Percentiles rank a stretch among this genome's conserved stretches.
phyloP scores from a whole-genome alignment of 1,140 invertebrate genomes.

The Lepidotrigona ventralis region DNA sequence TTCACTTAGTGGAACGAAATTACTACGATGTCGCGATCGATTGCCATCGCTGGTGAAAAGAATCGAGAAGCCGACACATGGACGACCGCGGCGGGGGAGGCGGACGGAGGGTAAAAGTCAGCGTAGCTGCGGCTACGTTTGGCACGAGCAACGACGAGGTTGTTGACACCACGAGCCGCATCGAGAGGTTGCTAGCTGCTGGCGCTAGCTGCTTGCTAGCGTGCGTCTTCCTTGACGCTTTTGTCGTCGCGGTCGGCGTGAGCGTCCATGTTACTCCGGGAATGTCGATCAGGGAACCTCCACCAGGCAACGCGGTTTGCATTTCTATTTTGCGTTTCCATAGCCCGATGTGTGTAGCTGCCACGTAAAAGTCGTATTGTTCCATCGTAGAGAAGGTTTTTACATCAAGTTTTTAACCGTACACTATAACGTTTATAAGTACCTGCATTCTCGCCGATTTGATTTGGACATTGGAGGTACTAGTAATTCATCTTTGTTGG shows the following conservation, averaged over 20 bases:
- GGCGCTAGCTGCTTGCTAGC: slow-evolving; percentile 25
- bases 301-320: slow-evolving; percentile 46
- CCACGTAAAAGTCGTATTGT: neutral
- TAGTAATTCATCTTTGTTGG: no score
- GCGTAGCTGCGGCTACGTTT: slow-evolving; percentile 5
- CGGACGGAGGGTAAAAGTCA: slow-evolving; percentile 28
- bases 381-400: neutral
- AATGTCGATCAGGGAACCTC: slow-evolving; percentile 59
- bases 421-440: no score
- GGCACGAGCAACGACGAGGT: slow-evolving; percentile 65
- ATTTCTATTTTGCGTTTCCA: slow-evolving; percentile 58
- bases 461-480: no score
- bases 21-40: slow-evolving; percentile 9
- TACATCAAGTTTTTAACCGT: neutral
- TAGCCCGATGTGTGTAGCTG: neutral
- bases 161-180: slow-evolving; percentile 70
- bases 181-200: slow-evolving; percentile 2
- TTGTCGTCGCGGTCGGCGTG: slow-evolving; percentile 16
- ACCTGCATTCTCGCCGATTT: no score
- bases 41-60: slow-evolving; percentile 8
- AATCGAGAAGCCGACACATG: slow-evolving; percentile 3
- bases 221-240: slow-evolving; percentile 49
- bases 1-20: neutral
- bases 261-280: slow-evolving; percentile 36
- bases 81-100: no score